Evolutionary conservation across 2,888 invertebrate genomes (phyloP), one percentile per base, ranked within the genome.

Genomic region (Serripes groenlandicus): DNA sequence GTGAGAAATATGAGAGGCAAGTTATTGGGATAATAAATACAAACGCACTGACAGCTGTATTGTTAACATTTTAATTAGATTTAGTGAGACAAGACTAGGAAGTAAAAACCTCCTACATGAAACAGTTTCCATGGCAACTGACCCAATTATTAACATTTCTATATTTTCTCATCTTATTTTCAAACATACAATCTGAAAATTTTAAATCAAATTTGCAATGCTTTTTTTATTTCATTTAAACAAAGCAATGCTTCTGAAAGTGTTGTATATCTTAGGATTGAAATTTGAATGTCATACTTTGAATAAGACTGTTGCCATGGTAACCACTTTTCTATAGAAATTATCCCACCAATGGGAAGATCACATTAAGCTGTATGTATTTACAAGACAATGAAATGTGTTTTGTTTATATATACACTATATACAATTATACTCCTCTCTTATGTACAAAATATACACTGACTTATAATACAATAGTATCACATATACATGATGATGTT

Each of bases 31-130:
- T n/a, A n/a, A n/a, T n/a, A n/a, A n/a, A n/a, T n/a, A n/a, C n/a
- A n/a, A n/a, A n/a, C n/a, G n/a, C n/a, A n/a, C n/a, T n/a, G n/a
- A n/a, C n/a, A n/a, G n/a, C 42, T 66, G 66, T 66, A 75, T 83
- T 82, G 82, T 86, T 82, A 86, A 83, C 83, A 83, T 86, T 86
- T 86, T 86, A 83, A 78, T 83, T 58, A 78, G 78, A 75, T 78
- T 86, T 81, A 82, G 86, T 86, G 86, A 86, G 86, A 86, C 86
- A 86, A 83, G 71, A 86, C 71, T 75, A 86, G 76, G 83, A 83
- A 83, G 83, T 66, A 80, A 83, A 72, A 62, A 75, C 81, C 81
- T 76, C 86, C 83, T 76, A 83, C 81, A 76, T 66, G 69, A 60
- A 58, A 73, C 66, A 64, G 78, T 86, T 69, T 64, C 85, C 80